These are phyloP conservation scores for Polia nebulosa DNA, from an alignment of 2,888 invertebrate genomes.

Conservation along the genomic window DNA sequence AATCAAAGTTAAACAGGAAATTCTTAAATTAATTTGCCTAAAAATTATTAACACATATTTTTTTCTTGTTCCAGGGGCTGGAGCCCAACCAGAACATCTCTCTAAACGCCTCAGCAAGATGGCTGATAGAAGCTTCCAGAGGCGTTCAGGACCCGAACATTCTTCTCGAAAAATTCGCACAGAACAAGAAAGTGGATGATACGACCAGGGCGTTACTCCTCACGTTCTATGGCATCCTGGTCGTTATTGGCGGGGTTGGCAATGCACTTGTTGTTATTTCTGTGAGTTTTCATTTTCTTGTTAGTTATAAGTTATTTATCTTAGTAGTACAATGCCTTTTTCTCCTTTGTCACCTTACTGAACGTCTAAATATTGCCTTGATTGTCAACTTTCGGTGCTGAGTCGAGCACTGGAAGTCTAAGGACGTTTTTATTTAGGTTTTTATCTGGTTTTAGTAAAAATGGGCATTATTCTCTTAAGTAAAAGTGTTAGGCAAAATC, in stretches of 20 bases:
- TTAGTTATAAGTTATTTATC: no score
- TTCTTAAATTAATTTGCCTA: no score
- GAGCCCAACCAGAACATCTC: slow-evolving; percentile 83
- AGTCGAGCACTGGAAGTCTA: no score
- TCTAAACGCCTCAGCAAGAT: slow-evolving; percentile 83
- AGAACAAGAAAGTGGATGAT: slow-evolving; percentile 94
- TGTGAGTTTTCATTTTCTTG: slow-evolving; percentile 77
- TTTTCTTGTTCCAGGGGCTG: slow-evolving; percentile 81
- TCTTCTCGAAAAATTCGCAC: slow-evolving; percentile 92
- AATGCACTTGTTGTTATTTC: slow-evolving; percentile 96
- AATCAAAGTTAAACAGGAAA: no score
- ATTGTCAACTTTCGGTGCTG: no score
- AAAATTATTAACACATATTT: slow-evolving; percentile 2
- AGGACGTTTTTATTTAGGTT: no score
- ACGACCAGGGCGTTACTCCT: slow-evolving; percentile 93
- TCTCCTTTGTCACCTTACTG: no score
- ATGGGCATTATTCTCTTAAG: no score
- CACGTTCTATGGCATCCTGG: slow-evolving; percentile 93
- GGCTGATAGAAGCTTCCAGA: slow-evolving; percentile 86
- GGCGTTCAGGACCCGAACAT: slow-evolving; percentile 84
- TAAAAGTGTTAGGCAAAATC: no score
- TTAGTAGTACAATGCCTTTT: no score
- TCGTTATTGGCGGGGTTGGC: slow-evolving; percentile 95
- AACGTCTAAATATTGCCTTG: no score
- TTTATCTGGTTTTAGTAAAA: no score